A percentile compares a stretch with the other conserved stretches of the same genome.
Evolutionary conservation across 1,140 invertebrate genomes (phyloP).

Genomic region (Tetraneura akinire): DNA sequence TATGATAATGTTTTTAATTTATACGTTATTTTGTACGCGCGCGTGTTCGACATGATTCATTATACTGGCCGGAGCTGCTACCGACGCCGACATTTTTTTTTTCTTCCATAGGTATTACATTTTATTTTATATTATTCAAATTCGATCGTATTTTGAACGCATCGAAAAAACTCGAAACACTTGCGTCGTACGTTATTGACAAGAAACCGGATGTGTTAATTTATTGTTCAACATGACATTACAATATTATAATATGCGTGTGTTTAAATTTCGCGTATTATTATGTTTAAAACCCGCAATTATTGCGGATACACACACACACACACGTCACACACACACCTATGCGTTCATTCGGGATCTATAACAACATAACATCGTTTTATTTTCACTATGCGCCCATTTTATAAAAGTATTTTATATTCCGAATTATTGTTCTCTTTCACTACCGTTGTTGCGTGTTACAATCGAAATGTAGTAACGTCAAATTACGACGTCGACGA

Average conservation of each 20-base stretch:
- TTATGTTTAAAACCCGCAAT: background rate
- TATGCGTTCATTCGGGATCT: no score
- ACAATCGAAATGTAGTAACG: no score
- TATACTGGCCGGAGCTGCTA: background rate
- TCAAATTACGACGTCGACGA: no score
- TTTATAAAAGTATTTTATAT: no score
- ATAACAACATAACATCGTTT: background rate
- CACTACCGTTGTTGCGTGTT: no score
- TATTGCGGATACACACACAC: background rate
- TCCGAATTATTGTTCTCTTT: no score
- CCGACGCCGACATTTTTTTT: no score
- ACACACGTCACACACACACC: background rate
- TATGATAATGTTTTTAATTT: background rate
- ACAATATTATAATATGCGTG: no score
- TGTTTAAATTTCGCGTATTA: background rate
- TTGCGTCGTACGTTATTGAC: background rate
- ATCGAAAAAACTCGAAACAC: no score
- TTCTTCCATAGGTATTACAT: no score
- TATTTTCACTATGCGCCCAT: background rate
- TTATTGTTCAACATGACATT: background rate
- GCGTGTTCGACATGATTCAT: background rate
- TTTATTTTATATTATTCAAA: no score
- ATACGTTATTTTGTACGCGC: background rate
- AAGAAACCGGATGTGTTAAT: background rate
- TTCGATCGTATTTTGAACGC: no score